Evolutionary conservation across 2,888 invertebrate species (phyloP).

Genomic region (Strigamia crassipes): DNA sequence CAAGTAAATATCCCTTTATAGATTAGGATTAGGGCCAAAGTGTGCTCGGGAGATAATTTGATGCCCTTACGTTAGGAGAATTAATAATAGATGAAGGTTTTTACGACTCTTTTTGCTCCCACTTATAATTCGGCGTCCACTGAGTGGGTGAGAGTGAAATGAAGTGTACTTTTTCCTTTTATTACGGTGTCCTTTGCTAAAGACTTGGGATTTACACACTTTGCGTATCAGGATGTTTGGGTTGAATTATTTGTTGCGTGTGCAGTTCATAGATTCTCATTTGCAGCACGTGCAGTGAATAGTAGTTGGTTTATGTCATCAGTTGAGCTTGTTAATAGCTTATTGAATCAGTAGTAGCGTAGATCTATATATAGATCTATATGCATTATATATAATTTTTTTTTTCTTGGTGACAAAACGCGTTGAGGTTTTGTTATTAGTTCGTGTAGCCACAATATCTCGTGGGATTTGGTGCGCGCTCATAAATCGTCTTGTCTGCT

Average conservation of each 20-base stretch:
- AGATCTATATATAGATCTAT: not conserved
- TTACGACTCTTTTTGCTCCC: not conserved
- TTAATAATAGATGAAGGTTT: conserved; percentile 38
- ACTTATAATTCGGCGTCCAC: conserved; percentile 13
- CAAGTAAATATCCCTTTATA: conserved; percentile 32
- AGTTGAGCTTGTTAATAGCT: conserved; percentile 32
- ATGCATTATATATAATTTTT: not conserved
- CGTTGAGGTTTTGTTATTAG: conserved; percentile 29
- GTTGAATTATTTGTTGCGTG: conserved; percentile 25
- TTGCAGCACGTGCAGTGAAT: conserved; percentile 29
- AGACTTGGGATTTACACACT: not conserved
- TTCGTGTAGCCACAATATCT: conserved; percentile 34
- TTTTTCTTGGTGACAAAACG: conserved; percentile 5
- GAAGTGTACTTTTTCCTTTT: not conserved
- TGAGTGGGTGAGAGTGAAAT: not conserved
- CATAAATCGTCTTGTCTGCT: conserved; percentile 38
- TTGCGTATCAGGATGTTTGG: not conserved
- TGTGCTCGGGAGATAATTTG: conserved; percentile 17
- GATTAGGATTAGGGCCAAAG: conserved; percentile 36
- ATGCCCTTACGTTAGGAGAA: conserved; percentile 33
- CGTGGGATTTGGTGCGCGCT: conserved; percentile 27
- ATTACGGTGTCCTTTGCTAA: conserved; percentile 32
- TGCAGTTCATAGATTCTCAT: conserved; percentile 31
- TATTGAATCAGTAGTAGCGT: conserved; percentile 7
- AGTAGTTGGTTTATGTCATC: conserved; percentile 37